These are phyloP conservation scores for Hypsibius dujardini DNA, from an alignment of 1,140 invertebrate genomes.

Conservation along the genomic window DNA sequence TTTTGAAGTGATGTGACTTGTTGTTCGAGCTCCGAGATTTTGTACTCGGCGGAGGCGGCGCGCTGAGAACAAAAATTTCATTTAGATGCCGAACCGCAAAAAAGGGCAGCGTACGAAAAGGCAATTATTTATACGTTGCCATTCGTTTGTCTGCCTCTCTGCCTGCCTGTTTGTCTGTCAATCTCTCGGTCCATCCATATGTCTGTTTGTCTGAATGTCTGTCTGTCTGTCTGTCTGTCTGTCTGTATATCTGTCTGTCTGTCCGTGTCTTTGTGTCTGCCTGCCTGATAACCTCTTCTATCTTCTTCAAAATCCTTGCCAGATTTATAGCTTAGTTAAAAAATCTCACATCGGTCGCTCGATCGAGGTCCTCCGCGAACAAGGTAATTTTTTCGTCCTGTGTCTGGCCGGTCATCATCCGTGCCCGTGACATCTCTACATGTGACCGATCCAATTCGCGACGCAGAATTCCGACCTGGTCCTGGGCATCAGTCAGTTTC, in stretches of 20 bases:
- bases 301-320: background rate
- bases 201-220: background rate
- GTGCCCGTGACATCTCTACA: background rate
- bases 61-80: background rate
- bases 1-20: background rate
- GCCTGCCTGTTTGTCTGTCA: too few species aligned
- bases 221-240: too few species aligned
- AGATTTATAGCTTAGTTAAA: background rate
- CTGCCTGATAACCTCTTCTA: too few species aligned
- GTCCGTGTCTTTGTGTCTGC: too few species aligned
- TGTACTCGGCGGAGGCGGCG: background rate
- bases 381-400: background rate
- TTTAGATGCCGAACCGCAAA: background rate
- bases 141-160: too few species aligned
- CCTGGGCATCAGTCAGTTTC: background rate
- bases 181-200: background rate
- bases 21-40: background rate
- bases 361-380: constrained; percentile 3
- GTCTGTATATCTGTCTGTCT: too few species aligned
- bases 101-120: background rate
- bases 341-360: background rate
- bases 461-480: constrained; percentile 11
- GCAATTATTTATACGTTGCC: too few species aligned
- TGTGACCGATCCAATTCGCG: background rate
- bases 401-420: background rate